These are phyloP conservation scores for Trichomycterus rosablanca DNA, from an alignment of 2,113 vertebrate species.

Conservation along the genomic window DNA sequence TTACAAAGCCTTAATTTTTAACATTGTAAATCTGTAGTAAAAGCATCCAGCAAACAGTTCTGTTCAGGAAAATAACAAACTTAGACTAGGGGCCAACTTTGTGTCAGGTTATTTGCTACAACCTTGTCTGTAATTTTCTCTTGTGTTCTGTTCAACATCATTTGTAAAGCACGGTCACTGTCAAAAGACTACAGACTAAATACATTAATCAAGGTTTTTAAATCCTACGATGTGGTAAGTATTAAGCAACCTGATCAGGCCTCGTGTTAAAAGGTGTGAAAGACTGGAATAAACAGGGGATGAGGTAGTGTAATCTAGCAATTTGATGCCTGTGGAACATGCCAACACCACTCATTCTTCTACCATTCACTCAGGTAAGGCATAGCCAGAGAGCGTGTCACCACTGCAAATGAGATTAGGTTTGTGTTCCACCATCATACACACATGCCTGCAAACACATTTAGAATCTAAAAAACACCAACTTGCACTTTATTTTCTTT, in stretches of 20 bases:
- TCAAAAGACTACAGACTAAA: too few species aligned
- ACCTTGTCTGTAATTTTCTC: too few species aligned
- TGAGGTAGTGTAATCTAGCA: constrained; percentile 54
- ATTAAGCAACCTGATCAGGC: constrained; percentile 12
- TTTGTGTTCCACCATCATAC: neutral
- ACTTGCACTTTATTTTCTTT: neutral
- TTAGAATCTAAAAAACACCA: neutral
- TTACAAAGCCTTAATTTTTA: too few species aligned
- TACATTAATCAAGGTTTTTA: too few species aligned
- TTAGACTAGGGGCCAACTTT: too few species aligned
- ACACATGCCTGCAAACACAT: neutral
- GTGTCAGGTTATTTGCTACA: too few species aligned
- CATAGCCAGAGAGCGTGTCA: constrained; percentile 17
- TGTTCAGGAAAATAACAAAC: too few species aligned
- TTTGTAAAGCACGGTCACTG: too few species aligned
- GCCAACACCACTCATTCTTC: constrained; percentile 12
- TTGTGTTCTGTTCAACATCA: too few species aligned
- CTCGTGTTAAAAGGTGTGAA: constrained; percentile 34
- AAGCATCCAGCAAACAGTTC: too few species aligned
- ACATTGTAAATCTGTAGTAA: too few species aligned
- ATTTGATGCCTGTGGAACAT: constrained; percentile 62
- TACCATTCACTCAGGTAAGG: constrained; percentile 57
- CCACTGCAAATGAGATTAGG: constrained; percentile 2
- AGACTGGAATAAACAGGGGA: constrained; percentile 51
- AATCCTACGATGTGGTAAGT: neutral